Evolutionary conservation across 2,888 invertebrate genomes (phyloP).

Genomic region (Argyra leucocephala): DNA sequence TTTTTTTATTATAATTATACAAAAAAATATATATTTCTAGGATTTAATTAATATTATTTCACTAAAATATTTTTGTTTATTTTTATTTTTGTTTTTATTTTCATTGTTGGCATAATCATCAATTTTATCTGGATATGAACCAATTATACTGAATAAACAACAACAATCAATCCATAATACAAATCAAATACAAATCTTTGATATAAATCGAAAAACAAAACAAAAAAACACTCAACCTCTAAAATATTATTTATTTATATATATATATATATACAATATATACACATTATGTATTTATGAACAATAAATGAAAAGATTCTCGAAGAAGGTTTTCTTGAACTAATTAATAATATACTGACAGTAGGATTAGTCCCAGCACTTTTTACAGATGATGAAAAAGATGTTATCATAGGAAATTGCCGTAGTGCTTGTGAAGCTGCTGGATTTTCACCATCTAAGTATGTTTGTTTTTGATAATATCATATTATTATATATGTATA

Average conservation of each 20-base stretch:
- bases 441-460: slow-evolving; percentile 66
- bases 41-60: no score
- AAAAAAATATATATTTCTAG: no score
- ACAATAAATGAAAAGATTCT: slow-evolving; percentile 45
- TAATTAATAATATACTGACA: slow-evolving; percentile 85
- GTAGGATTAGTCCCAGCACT: slow-evolving; percentile 80
- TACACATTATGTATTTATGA: slow-evolving; percentile 1
- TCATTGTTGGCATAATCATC: no score
- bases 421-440: slow-evolving; percentile 60
- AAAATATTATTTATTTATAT: neutral
- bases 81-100: no score
- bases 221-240: neutral
- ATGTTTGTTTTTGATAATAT: neutral
- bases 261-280: neutral
- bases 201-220: no score
- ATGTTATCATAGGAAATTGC: slow-evolving; percentile 61
- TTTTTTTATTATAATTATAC: no score
- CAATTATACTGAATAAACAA: no score
- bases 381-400: slow-evolving; percentile 82
- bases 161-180: no score
- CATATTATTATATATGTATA: no score
- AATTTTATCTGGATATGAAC: no score
- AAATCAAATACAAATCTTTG: no score
- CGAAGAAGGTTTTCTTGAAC: slow-evolving; percentile 76
- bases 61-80: no score